phyloP scores from a whole-genome alignment of 2,888 invertebrate species.

The Gymnocheta viridis region DNA sequence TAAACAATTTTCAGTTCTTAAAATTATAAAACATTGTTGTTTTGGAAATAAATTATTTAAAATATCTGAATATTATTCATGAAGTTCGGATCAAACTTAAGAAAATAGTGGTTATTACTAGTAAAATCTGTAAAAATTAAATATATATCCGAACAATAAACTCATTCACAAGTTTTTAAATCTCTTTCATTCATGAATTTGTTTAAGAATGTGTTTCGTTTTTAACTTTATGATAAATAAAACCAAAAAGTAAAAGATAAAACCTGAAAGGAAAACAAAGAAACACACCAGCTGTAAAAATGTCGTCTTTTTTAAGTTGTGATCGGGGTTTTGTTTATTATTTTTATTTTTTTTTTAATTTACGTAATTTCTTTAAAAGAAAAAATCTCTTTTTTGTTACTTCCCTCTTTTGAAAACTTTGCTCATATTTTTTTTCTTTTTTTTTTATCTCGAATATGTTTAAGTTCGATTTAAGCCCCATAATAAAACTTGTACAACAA shows the following conservation, averaged over 20 bases:
- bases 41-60: neutral
- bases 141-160: neutral
- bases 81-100: too few species aligned
- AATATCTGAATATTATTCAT: too few species aligned
- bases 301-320: constrained; percentile 13
- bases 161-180: neutral
- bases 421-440: neutral
- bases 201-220: neutral
- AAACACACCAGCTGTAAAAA: constrained; percentile 20
- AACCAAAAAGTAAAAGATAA: neutral
- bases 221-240: neutral
- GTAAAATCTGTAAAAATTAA: neutral
- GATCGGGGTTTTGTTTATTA: neutral
- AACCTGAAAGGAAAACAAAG: neutral
- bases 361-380: constrained; percentile 21
- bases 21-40: too few species aligned
- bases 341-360: neutral
- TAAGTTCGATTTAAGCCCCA: constrained; percentile 23
- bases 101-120: too few species aligned
- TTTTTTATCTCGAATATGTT: constrained; percentile 8
- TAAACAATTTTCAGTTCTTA: too few species aligned
- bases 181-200: constrained; percentile 8
- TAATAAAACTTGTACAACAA: constrained; percentile 26
- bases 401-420: constrained; percentile 30
- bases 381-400: constrained; percentile 37